A percentile compares a stretch with the other conserved stretches of the same genome.
Conservation (phyloP, 2,888 invertebrate genomes). For the Drosophila mimica region DNA sequence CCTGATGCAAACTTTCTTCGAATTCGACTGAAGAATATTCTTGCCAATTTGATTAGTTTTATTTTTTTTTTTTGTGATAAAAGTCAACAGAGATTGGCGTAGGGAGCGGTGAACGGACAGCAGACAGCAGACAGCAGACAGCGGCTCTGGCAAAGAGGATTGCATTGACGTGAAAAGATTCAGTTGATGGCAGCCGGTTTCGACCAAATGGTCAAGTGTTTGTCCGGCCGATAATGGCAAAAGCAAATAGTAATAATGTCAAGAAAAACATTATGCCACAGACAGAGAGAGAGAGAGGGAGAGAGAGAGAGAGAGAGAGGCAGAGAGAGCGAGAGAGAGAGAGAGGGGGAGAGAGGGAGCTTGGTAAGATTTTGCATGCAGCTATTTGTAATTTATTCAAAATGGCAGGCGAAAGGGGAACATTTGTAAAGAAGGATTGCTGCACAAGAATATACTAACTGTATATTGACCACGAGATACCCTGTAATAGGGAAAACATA, state of each 20-base stretch:
- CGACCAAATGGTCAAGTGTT: conserved; percentile 17
- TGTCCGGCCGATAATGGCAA: conserved; percentile 8
- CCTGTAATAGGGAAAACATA: not conserved
- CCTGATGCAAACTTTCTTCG: not conserved
- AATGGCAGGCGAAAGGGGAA: conserved; percentile 3
- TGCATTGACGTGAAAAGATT: conserved; percentile 6
- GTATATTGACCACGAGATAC: not conserved
- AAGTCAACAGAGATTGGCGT: conserved; percentile 19
- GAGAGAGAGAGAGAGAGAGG: not conserved
- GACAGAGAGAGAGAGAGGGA: not conserved
- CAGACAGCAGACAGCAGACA: not conserved
- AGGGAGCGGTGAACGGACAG: not conserved
- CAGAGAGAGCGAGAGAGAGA: not conserved
- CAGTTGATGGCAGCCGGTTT: conserved; percentile 17
- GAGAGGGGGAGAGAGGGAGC: not conserved
- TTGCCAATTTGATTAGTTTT: not conserved
- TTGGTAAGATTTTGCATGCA: not conserved
- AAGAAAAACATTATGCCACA: not conserved
- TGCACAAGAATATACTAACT: not conserved
- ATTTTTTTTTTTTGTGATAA: conserved; percentile 5
- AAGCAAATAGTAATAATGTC: conserved; percentile 6
- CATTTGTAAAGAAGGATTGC: conserved; percentile 2
- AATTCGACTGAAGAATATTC: not conserved
- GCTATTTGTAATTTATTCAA: conserved; percentile 18
- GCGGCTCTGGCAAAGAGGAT: not conserved